A percentile compares a stretch with the other conserved stretches of the same genome.
Evolutionary conservation across 2,888 invertebrate genomes (phyloP).

Genomic region (Listrodromus nycthemerus): DNA sequence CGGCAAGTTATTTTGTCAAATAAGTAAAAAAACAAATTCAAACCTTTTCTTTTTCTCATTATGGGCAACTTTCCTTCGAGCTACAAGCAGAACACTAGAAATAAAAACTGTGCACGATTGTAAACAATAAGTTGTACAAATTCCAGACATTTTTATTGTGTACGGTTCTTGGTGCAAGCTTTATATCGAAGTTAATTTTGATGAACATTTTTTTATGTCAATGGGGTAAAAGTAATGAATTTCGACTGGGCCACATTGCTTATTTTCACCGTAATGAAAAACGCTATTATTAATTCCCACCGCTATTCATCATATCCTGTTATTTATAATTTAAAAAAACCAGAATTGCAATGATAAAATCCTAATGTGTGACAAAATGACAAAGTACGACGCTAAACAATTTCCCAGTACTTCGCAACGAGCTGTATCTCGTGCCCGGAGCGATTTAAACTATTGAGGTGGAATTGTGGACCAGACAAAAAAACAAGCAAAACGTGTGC

Average conservation of each 20-base stretch:
- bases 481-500: conserved; percentile 24
- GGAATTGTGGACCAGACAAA: conserved; percentile 23
- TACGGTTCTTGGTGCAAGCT: too few species aligned
- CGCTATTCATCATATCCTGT: not conserved
- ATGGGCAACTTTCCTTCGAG: too few species aligned
- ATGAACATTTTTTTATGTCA: too few species aligned
- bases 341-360: not conserved
- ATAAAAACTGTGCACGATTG: too few species aligned
- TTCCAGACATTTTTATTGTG: too few species aligned
- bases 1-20: too few species aligned
- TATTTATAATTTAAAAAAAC: not conserved
- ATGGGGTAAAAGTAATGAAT: too few species aligned
- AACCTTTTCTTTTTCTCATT: too few species aligned
- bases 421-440: conserved; percentile 28
- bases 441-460: conserved; percentile 40
- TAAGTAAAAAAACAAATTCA: too few species aligned
- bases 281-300: not conserved
- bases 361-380: conserved; percentile 14
- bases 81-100: too few species aligned
- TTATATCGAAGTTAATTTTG: too few species aligned
- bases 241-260: not conserved
- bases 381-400: conserved; percentile 18
- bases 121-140: too few species aligned
- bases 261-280: not conserved
- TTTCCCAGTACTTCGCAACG: conserved; percentile 7